A percentile compares a stretch with the other conserved stretches of the same genome.
phyloP scores from a whole-genome alignment of 2,113 vertebrate species.

The Okapia johnstoni region DNA sequence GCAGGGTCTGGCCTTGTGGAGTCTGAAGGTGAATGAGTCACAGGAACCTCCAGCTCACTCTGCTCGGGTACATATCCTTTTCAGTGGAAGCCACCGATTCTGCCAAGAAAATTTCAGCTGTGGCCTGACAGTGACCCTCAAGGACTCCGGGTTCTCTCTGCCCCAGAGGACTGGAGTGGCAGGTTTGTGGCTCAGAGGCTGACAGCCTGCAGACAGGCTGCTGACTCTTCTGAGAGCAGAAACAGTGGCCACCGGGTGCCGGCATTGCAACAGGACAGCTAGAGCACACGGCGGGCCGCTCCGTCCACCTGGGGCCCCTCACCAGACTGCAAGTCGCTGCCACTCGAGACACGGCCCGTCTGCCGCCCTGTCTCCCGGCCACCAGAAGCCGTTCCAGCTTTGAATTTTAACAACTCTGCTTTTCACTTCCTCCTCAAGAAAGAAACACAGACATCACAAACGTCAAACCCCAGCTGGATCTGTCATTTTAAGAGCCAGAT shows the following conservation, averaged over 20 bases:
- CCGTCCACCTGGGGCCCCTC: slow-evolving; percentile 31
- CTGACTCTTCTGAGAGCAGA: background rate
- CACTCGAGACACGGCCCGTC: slow-evolving; percentile 39
- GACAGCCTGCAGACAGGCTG: background rate
- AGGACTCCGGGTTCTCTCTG: background rate
- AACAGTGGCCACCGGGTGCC: background rate
- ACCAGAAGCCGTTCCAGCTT: slow-evolving; percentile 11
- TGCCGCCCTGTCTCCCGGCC: slow-evolving; percentile 19
- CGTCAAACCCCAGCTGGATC: background rate
- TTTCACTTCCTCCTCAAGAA: background rate
- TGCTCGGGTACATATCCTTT: background rate
- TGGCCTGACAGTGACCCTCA: background rate
- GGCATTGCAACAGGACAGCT: background rate
- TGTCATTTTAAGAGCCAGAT: background rate
- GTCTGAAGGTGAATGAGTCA: background rate
- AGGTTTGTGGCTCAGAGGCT: background rate
- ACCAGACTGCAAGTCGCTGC: slow-evolving; percentile 23
- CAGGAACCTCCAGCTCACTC: no score
- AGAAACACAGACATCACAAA: background rate
- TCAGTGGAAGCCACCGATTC: background rate
- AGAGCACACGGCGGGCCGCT: background rate
- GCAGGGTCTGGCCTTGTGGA: background rate
- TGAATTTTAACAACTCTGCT: slow-evolving; percentile 25
- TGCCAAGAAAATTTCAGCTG: background rate
- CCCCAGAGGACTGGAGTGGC: background rate